phyloP scores from a whole-genome alignment of 2,888 invertebrate genomes.

The Congeria kusceri region DNA sequence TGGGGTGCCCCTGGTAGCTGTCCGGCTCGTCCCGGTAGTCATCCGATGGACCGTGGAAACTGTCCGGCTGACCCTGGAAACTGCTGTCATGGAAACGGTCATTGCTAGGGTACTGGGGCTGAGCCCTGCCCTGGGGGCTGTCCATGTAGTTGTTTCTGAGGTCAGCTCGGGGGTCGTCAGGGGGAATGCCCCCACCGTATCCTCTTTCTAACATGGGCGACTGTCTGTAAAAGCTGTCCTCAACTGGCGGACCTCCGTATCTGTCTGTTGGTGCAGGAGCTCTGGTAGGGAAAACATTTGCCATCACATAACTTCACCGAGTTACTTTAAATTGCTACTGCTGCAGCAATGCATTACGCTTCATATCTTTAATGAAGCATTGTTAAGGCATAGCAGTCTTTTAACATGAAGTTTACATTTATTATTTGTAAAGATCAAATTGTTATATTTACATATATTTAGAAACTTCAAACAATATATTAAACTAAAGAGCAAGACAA shows the following conservation, averaged over 20 bases:
- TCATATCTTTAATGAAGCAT: too few relatives aligned
- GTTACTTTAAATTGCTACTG: too few relatives aligned
- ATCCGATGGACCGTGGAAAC: conserved; percentile 51
- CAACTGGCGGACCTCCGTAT: conserved; percentile 38
- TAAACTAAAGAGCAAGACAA: too few relatives aligned
- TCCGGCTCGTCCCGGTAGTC: conserved; percentile 43
- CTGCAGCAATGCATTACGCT: too few relatives aligned
- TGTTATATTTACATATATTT: too few relatives aligned
- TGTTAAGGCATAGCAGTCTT: too few relatives aligned
- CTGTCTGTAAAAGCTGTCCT: conserved; percentile 66
- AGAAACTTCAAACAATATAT: too few relatives aligned
- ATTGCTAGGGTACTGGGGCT: conserved; percentile 38
- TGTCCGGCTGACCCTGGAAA: conserved; percentile 50
- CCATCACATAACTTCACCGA: too few relatives aligned
- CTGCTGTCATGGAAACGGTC: conserved; percentile 59
- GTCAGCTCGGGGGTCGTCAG: conserved; percentile 49
- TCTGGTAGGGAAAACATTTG: conserved; percentile 4
- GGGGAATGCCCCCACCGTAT: conserved; percentile 54
- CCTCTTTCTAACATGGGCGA: conserved; percentile 56
- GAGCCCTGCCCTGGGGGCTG: conserved; percentile 42
- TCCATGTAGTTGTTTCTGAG: conserved; percentile 53
- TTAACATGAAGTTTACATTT: too few relatives aligned
- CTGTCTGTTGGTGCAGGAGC: conserved; percentile 45
- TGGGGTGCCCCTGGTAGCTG: conserved; percentile 25
- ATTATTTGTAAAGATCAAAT: too few relatives aligned